A percentile compares a stretch with the other conserved stretches of the same genome.
Conservation (phyloP, 2,113 vertebrate genomes). For the Thomomys bottae region DNA sequence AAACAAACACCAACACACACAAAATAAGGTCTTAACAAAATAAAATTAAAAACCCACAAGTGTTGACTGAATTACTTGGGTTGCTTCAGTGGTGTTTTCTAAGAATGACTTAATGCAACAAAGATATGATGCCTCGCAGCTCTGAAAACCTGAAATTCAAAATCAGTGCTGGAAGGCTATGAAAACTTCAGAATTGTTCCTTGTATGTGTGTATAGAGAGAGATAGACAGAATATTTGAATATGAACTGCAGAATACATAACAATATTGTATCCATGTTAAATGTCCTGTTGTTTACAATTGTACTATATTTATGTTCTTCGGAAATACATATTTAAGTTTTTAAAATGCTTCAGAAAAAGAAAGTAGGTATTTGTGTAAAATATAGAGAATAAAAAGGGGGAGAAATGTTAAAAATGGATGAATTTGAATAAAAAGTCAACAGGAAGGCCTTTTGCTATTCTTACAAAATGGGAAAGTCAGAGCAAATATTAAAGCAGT, state of each 20-base stretch:
- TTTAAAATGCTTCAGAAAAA: conserved; percentile 1
- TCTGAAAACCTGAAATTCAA: too few species aligned
- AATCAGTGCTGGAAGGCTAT: too few species aligned
- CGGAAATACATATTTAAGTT: conserved; percentile 2
- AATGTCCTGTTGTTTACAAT: conserved; percentile 44
- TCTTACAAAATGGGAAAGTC: background rate
- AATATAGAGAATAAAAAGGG: conserved; percentile 16
- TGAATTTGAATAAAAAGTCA: background rate
- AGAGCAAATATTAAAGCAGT: background rate
- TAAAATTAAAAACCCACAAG: background rate
- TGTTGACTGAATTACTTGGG: background rate
- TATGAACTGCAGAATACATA: background rate
- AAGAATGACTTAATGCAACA: background rate
- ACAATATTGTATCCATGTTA: background rate
- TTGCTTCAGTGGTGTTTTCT: background rate
- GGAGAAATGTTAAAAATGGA: background rate
- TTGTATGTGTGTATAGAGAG: too few species aligned
- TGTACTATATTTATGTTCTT: conserved; percentile 3
- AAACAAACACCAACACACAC: background rate
- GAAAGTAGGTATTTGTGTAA: background rate
- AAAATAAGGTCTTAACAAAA: background rate
- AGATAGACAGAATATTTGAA: background rate
- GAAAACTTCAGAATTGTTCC: too few species aligned
- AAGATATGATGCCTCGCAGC: background rate
- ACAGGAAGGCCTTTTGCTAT: background rate